phyloP scores from a whole-genome alignment of 2,888 invertebrate genomes.

The Tanaodytes sp. region DNA sequence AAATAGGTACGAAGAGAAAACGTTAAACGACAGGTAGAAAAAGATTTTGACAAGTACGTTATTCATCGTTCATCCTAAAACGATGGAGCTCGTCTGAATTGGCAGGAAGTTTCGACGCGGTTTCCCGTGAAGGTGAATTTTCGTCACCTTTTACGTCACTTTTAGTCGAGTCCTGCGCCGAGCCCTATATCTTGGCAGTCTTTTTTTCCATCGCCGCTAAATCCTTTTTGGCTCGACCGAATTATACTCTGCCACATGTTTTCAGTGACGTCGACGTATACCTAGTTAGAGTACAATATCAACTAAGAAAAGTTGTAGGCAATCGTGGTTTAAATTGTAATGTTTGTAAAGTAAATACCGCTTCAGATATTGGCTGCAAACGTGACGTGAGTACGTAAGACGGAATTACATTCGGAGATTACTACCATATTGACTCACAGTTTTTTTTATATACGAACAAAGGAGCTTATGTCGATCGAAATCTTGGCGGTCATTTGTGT shows the following conservation, averaged over 20 bases:
- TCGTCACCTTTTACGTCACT: conserved; percentile 83
- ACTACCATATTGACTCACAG: conserved; percentile 10
- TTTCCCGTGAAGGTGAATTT: no score
- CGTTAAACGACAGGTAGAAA: no score
- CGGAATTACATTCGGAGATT: conserved; percentile 19
- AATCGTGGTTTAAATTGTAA: conserved; percentile 43
- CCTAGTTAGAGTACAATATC: conserved; percentile 41
- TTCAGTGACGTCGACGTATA: conserved; percentile 11
- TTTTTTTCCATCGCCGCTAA: conserved; percentile 85
- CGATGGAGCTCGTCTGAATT: conserved; percentile 39
- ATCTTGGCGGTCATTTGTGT: conserved; percentile 15
- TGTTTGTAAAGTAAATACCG: conserved; percentile 42
- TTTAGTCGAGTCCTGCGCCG: conserved; percentile 87
- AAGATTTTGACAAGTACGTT: no score
- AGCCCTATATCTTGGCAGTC: conserved; percentile 92
- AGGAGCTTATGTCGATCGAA: conserved; percentile 26
- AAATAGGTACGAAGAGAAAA: no score
- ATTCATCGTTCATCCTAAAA: no score
- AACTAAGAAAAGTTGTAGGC: conserved; percentile 23
- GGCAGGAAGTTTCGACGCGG: conserved; percentile 32
- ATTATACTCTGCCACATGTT: conserved; percentile 59
- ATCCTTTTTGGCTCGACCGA: conserved; percentile 73
- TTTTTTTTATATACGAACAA: conserved; percentile 20
- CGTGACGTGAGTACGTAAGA: conserved; percentile 29
- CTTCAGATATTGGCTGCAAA: conserved; percentile 38